Base-by-base conservation (phyloP, 2,888 invertebrate genomes). In the Allygus modestus region DNA sequence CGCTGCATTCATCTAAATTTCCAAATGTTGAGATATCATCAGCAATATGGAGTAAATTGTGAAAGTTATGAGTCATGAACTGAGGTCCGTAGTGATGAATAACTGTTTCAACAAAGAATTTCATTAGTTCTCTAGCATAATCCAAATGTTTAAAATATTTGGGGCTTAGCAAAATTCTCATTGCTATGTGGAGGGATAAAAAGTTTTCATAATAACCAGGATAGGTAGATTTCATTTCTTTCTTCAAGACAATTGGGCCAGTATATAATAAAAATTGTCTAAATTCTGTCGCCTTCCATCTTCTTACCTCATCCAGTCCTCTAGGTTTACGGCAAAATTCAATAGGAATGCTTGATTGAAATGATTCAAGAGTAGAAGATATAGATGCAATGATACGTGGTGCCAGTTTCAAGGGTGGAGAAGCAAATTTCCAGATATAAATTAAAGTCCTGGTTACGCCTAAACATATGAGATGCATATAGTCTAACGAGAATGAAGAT, bases 271-370 rank as follows among this genome's bases (percentile, higher is more conserved):
- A 69, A 31, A 82, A 82, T 26, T 82, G 82, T 15, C 82, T 17
- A 7, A 82, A 69, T 28, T 82, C 82, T 11, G 82, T 82, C 1
- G 82, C 82, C 26, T 82, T 82, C 82, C 82, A 82, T n/a, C 82
- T 61, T 43, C 69, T 82, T 2, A 82, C 69, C 23, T 82, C 82
- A n/a, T 82, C 82, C 17, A 82, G 28, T 23, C 69, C 17, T 15
- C 82, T 15, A 17, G 82, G 65, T 26, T 69, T 61, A n/a, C 82
- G n/a, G 12, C 26, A 33, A 69, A 82, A 82, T 41, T 82, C 82
- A 1, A 23, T 9, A 20, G 82, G 82, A 23, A 82, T 82, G 37
- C 20, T 2, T 23, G 20, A 2, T 33, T 23, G 26, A 15, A 82
- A 28, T 1, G 61, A 65, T 11, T 5, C 20, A 7, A 82, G 23